Conservation (phyloP, 2,797 vertebrate species). For the Babyrousa celebensis region DNA sequence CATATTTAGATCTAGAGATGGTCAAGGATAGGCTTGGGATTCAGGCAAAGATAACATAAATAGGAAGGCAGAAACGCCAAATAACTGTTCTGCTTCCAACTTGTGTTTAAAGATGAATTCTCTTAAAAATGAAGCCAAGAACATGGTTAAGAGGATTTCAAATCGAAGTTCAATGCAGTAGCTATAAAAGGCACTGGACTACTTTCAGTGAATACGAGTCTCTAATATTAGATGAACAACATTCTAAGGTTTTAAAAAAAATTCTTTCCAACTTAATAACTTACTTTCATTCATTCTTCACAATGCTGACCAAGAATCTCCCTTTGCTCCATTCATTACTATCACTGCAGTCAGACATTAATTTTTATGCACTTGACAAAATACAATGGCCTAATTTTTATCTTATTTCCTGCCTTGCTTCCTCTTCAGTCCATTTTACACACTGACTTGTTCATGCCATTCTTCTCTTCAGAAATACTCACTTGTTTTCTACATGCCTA, state of each 20-base stretch:
- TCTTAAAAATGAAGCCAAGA: conserved; percentile 2
- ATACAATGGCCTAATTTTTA: neutral
- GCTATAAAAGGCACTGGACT: neutral
- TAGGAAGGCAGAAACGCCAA: neutral
- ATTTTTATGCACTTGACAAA: neutral
- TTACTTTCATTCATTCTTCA: neutral
- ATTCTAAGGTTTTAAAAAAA: neutral
- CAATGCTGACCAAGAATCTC: neutral
- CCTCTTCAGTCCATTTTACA: neutral
- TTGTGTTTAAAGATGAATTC: neutral
- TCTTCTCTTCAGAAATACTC: neutral
- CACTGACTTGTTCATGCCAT: neutral
- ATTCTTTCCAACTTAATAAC: neutral
- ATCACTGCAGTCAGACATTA: neutral
- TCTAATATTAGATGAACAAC: neutral
- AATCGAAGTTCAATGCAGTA: neutral
- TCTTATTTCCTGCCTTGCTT: neutral
- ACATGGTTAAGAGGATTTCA: neutral
- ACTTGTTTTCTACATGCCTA: neutral
- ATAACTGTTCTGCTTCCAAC: neutral
- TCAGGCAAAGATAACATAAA: neutral
- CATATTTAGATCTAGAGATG: neutral
- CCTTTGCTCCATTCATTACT: neutral
- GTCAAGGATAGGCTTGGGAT: neutral
- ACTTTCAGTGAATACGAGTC: neutral